Evolutionary conservation across 2,888 invertebrate species (phyloP), one percentile per base, ranked within the genome.

Genomic region (Idaea aversata): DNA sequence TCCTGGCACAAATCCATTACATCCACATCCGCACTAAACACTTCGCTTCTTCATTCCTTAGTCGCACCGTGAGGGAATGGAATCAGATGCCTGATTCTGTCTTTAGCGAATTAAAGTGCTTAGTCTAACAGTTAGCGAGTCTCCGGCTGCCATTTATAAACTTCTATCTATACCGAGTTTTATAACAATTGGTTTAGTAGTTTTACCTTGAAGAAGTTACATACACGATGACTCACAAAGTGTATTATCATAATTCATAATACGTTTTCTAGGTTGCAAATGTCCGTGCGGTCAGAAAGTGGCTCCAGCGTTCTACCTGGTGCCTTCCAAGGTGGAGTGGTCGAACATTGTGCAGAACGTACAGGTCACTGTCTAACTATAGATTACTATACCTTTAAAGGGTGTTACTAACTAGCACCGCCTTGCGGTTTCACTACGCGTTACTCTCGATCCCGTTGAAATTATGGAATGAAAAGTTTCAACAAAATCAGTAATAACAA

Each of bases 251-350:
- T 25, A 6, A 5, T 61, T 62, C 15, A 68, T 67, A 69, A 10
- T 57, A 16, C 57, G n/a, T 64, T 69, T 67, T 64, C 57, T 91
- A 94, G 97, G 97, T 65, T 97, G 97, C 78, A 96, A 96, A 77
- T 98, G 98, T 85, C 97, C 97, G 0, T 98, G 98, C 87, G 98
- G 98, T 0, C 95, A 96, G 70, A 97, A 97, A 88, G 96, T 98
- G 68, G 97, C 97, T 15, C 98, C 98, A 0, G 97, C 97, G 34
- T 98, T 98, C 93, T 98, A 98, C 89, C 93, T 98, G 75, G 97
- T 97, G 77, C 97, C 97, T 58, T 97, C 97, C 60, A 98, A 97
- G 92, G 97, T 98, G 69, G 98, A 98, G 87, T 96, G 96, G 93
- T 96, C 97, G 68, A 97, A 97, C 85, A 95, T 96, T 64, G 97